Conservation (phyloP, 2,113 vertebrate genomes). For the Sceloporus tristichus region DNA sequence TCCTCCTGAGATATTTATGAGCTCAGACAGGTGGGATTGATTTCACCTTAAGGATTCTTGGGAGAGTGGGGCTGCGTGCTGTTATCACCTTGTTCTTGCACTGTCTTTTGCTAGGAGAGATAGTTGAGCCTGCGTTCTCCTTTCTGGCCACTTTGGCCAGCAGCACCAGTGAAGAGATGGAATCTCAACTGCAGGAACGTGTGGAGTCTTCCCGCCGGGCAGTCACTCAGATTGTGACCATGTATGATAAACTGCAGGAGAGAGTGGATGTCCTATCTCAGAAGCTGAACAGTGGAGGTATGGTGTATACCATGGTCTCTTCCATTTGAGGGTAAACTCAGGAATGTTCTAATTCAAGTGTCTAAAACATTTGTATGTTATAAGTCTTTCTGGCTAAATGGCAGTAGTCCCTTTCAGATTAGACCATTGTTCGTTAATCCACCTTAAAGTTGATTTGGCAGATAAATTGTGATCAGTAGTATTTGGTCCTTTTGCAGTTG, state of each 20-base stretch:
- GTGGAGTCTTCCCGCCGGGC: conserved; percentile 91
- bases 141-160: conserved; percentile 95
- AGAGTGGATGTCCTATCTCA: conserved; percentile 78
- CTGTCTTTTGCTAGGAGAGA: conserved; percentile 76
- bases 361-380: conserved; percentile 1
- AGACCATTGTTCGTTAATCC: not conserved
- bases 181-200: conserved; percentile 92
- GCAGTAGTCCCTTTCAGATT: not conserved
- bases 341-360: not conserved
- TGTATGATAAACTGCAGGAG: conserved; percentile 88
- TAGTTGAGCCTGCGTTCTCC: conserved; percentile 87
- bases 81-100: not conserved
- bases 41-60: not conserved
- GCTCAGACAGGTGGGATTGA: not conserved
- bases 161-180: conserved; percentile 97
- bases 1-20: too few relatives aligned
- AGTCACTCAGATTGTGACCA: conserved; percentile 86
- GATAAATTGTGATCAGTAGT: not conserved
- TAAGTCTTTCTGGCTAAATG: not conserved
- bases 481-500: not conserved
- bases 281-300: conserved; percentile 82
- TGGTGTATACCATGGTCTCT: not conserved
- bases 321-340: not conserved
- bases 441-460: not conserved
- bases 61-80: not conserved